phyloP scores from a whole-genome alignment of 2,113 vertebrate genomes.

The Muntiacus reevesi region DNA sequence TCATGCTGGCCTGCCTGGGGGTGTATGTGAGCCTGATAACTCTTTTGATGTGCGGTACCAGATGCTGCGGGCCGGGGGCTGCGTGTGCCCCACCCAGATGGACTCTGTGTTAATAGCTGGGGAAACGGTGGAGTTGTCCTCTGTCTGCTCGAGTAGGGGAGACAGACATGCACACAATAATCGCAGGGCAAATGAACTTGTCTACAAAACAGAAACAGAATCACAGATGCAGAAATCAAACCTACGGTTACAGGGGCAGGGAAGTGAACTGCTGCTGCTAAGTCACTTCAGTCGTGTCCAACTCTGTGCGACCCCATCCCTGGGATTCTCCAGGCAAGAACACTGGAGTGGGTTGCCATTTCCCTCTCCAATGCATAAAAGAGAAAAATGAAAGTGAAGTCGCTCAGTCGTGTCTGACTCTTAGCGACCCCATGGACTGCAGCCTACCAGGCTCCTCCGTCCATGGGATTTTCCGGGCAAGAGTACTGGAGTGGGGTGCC shows the following conservation, averaged over 20 bases:
- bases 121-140: accelerated
- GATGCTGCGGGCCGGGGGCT: accelerated
- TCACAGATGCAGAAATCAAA: not conserved
- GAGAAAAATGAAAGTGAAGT: too few relatives aligned
- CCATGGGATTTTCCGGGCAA: too few relatives aligned
- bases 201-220: not conserved
- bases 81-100: accelerated
- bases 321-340: too few relatives aligned
- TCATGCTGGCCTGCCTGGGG: accelerated
- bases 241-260: not conserved
- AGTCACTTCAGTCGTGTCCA: too few relatives aligned
- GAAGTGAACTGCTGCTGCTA: not conserved
- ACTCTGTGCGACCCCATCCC: too few relatives aligned
- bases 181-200: not conserved
- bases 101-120: accelerated
- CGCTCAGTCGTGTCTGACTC: too few relatives aligned
- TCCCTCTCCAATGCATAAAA: too few relatives aligned
- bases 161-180: not conserved
- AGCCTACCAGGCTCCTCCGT: too few relatives aligned
- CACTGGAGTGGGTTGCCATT: too few relatives aligned
- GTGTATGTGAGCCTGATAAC: accelerated
- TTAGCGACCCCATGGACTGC: too few relatives aligned
- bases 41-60: accelerated
- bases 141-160: too few relatives aligned
- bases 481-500: too few relatives aligned